A percentile compares a stretch with the other conserved stretches of the same genome.
phyloP scores from a whole-genome alignment of 2,797 vertebrate species.

The Hyperoplus lanceolatus region DNA sequence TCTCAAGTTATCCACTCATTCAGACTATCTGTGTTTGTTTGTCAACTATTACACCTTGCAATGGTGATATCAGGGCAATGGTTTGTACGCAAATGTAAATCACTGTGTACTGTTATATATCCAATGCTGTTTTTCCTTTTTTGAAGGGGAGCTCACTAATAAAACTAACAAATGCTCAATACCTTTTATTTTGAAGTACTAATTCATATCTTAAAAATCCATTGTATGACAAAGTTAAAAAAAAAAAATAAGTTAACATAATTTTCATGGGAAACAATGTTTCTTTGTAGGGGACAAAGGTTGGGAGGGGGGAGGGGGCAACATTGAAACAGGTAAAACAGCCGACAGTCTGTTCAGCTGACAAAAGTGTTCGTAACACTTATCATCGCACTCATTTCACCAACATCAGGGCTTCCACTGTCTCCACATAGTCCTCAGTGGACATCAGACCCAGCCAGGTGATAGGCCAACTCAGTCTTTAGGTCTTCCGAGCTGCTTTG shows the following conservation, averaged over 20 bases:
- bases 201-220: slow-evolving; percentile 12
- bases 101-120: background rate
- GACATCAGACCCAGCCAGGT: slow-evolving; percentile 69
- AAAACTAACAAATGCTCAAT: background rate
- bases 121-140: background rate
- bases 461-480: slow-evolving; percentile 78
- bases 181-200: slow-evolving; percentile 44
- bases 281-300: background rate
- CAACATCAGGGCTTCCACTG: slow-evolving; percentile 2
- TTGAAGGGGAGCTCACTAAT: background rate
- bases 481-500: slow-evolving; percentile 71
- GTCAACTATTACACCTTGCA: background rate
- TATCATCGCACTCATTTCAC: background rate
- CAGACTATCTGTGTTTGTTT: background rate
- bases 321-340: background rate
- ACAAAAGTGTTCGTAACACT: background rate
- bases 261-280: slow-evolving; percentile 25
- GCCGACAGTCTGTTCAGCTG: background rate
- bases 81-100: background rate
- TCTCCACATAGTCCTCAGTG: slow-evolving; percentile 58
- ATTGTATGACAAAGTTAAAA: slow-evolving; percentile 27
- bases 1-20: background rate
- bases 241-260: slow-evolving; percentile 45
- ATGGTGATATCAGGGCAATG: background rate
- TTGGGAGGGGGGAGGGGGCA: too few relatives aligned